Base-by-base conservation (phyloP, 2,797 vertebrate genomes). In the Cheirogaleus major region DNA sequence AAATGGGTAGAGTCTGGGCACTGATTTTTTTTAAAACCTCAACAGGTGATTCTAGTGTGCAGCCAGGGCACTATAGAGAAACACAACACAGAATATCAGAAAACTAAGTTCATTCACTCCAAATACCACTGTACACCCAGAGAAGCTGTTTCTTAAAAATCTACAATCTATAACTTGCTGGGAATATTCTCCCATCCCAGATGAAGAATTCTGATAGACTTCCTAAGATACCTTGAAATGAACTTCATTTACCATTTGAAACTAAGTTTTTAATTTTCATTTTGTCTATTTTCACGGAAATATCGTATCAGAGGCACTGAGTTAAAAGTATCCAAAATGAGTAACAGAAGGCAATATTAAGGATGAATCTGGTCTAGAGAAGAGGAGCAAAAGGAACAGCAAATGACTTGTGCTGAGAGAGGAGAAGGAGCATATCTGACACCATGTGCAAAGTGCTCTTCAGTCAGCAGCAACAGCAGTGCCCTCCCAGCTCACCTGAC, bases 401-500 rank as follows among this genome's bases (percentile, higher is more conserved):
- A 88, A 84, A 96, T 96, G 95, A 63, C 41, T 84, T 59, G 91
- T 57, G 81, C 91, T 67, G 78, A 82, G 67, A 87, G 41, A 94
- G 84, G 69, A 63, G 80, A 89, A 65, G 35, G 43, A 84, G 73
- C 27, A 0, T n/a, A 30, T 73, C 4, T 59, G 87, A 96, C 22
- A 94, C 61, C 57, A 63, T 7, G 13, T 8, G 25, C 30, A 78
- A 85, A 63, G 82, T 11, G 48, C 78, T 88, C 85, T 91, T 63
- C 38, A 35, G 70, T n/a, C 69, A 59, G 57, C 78, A 81, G 79
- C 55, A 78, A 73, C 4, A 17, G 75, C n/a, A 30, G 30, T 0
- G 3, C 17, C 7, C 52, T 55, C 8, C 6, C 5, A 30, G 30
- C 99, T 98, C 97, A 99, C 99, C 99, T 99, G 99, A 69, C 99